phyloP scores from a whole-genome alignment of 2,113 vertebrate genomes.

The Leptobrachium leishanense region DNA sequence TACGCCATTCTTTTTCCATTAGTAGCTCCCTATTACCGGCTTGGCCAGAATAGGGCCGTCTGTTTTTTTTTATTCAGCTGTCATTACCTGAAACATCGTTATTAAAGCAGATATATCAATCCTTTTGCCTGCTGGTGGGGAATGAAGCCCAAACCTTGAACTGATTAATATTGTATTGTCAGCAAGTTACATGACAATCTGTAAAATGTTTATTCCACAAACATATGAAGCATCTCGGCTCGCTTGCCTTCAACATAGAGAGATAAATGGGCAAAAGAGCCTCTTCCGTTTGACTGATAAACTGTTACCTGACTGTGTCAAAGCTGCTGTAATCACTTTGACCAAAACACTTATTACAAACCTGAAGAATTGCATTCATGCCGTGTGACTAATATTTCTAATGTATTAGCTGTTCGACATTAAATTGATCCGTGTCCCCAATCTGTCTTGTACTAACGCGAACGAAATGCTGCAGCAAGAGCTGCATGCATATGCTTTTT shows the following conservation, averaged over 20 bases:
- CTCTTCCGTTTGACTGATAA: neutral
- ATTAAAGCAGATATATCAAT: no score
- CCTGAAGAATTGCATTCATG: neutral
- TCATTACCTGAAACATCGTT: no score
- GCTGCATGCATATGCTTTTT: neutral
- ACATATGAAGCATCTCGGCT: neutral
- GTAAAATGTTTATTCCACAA: neutral
- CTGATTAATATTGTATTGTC: no score
- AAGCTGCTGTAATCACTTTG: neutral
- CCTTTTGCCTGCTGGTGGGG: no score
- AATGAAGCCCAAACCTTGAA: no score
- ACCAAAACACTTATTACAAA: neutral
- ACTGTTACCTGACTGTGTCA: neutral
- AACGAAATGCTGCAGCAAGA: slow-evolving; percentile 3
- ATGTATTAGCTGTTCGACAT: neutral
- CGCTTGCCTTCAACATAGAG: neutral
- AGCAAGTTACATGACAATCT: no score
- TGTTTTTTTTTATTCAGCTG: no score
- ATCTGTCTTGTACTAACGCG: slow-evolving; percentile 6
- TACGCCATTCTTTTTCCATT: no score
- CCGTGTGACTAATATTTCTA: neutral
- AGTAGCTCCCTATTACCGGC: no score
- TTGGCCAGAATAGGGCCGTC: no score
- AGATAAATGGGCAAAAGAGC: neutral
- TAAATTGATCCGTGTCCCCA: slow-evolving; percentile 21